These are phyloP conservation scores for Pseudomyrmex flavicornis DNA, from an alignment of 1,140 invertebrate genomes.

Conservation along the genomic window DNA sequence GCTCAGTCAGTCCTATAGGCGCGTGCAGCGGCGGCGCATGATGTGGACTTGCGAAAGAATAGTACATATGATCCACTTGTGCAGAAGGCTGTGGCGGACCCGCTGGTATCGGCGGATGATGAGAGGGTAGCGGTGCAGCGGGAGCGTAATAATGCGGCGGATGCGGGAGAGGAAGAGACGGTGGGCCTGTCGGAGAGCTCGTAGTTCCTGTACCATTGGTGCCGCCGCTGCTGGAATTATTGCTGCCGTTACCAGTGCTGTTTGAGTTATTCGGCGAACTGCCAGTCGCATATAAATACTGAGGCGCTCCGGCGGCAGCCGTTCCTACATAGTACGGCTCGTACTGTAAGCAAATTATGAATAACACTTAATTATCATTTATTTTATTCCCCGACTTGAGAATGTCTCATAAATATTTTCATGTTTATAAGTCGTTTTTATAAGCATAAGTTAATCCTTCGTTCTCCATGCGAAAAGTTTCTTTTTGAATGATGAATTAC, in stretches of 20 bases:
- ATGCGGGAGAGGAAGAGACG: constrained; percentile 70
- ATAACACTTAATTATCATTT: constrained; percentile 14
- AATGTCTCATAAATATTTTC: neutral
- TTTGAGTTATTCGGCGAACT: constrained; percentile 76
- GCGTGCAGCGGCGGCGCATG: constrained; percentile 76
- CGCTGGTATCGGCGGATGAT: constrained; percentile 75
- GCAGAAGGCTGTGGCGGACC: constrained; percentile 70
- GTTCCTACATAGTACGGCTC: constrained; percentile 83
- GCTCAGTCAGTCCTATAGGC: constrained; percentile 80
- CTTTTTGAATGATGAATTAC: neutral
- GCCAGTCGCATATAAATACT: constrained; percentile 78
- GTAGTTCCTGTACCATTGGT: constrained; percentile 77
- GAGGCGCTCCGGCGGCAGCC: constrained; percentile 78
- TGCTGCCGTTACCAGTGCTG: constrained; percentile 71
- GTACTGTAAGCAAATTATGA: constrained; percentile 77
- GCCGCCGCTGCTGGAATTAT: constrained; percentile 68
- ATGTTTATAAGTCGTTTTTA: neutral
- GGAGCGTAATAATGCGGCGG: constrained; percentile 79
- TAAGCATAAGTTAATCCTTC: constrained; percentile 15
- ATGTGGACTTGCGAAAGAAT: constrained; percentile 77
- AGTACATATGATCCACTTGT: constrained; percentile 82
- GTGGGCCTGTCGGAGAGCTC: constrained; percentile 76
- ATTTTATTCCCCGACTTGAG: neutral
- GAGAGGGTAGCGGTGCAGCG: constrained; percentile 77
- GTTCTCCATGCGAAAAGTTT: neutral